A percentile compares a stretch with the other conserved stretches of the same genome.
These are phyloP conservation scores for Mactromeris polynyma DNA, from an alignment of 2,888 invertebrate species.

Conservation along the genomic window DNA sequence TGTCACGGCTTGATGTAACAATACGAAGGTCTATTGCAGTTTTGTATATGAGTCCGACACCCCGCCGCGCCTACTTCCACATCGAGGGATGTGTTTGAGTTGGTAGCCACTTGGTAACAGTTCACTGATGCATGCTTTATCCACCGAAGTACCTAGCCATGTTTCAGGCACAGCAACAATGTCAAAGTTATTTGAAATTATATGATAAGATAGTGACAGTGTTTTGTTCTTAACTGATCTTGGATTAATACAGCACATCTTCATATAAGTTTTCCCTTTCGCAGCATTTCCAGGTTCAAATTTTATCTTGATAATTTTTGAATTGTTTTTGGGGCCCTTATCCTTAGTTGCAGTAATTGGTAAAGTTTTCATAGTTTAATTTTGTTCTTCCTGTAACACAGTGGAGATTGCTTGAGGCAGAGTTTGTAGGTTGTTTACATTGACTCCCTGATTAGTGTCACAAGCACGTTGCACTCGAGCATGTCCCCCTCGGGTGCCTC, in stretches of 20 bases:
- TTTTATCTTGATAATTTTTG: conserved; percentile 5
- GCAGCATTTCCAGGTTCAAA: neutral
- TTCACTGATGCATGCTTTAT: conserved; percentile 37
- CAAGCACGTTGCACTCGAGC: no score
- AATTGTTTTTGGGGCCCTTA: no score
- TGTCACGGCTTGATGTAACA: conserved; percentile 7
- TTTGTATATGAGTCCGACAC: conserved; percentile 36
- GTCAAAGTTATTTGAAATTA: conserved; percentile 35
- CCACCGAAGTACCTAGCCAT: conserved; percentile 33
- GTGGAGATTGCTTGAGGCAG: no score
- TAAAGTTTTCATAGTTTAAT: no score
- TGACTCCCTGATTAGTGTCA: no score
- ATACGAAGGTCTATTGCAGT: conserved; percentile 14
- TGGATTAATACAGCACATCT: conserved; percentile 25
- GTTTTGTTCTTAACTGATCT: conserved; percentile 46
- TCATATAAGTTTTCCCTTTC: conserved; percentile 27
- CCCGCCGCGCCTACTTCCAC: conserved; percentile 23
- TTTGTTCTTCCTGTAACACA: no score
- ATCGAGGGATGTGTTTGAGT: conserved; percentile 31
- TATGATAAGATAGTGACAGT: conserved; percentile 24
- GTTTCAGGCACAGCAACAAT: conserved; percentile 43
- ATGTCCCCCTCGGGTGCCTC: no score
- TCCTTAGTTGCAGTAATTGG: no score
- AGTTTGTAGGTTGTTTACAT: no score
- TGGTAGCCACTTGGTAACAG: conserved; percentile 31